These are phyloP conservation scores for Hoplodrina ambigua DNA, from an alignment of 2,888 invertebrate genomes.

Conservation along the genomic window DNA sequence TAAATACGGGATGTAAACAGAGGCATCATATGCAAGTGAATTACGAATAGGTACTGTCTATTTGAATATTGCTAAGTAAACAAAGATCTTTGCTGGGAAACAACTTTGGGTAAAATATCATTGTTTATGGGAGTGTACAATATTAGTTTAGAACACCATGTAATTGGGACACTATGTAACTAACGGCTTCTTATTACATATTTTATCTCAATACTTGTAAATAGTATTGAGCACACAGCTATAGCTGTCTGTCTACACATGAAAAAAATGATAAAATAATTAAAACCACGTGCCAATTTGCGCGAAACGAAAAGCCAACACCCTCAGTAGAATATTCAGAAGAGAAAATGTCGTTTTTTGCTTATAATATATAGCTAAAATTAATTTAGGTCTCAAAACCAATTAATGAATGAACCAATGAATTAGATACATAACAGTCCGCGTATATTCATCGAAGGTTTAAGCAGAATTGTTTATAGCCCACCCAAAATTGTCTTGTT, in stretches of 20 bases:
- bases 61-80: no score
- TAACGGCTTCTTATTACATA: no score
- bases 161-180: no score
- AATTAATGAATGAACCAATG: neutral
- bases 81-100: no score
- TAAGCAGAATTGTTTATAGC: neutral
- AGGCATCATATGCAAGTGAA: no score
- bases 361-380: neutral
- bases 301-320: neutral
- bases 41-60: no score
- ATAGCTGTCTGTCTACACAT: neutral
- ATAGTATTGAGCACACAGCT: neutral
- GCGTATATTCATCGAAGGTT: neutral
- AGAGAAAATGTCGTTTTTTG: neutral
- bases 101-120: no score
- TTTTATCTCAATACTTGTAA: neutral
- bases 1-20: neutral
- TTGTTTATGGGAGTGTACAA: no score
- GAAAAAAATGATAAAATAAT: neutral
- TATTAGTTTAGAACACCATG: no score
- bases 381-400: no score
- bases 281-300: slow-evolving; percentile 20
- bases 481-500: neutral
- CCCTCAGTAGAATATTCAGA: neutral
- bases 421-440: no score